Evolutionary conservation across 2,888 invertebrate species (phyloP), one percentile per base, ranked within the genome.

Genomic region (Nemotelus nigrinus): DNA sequence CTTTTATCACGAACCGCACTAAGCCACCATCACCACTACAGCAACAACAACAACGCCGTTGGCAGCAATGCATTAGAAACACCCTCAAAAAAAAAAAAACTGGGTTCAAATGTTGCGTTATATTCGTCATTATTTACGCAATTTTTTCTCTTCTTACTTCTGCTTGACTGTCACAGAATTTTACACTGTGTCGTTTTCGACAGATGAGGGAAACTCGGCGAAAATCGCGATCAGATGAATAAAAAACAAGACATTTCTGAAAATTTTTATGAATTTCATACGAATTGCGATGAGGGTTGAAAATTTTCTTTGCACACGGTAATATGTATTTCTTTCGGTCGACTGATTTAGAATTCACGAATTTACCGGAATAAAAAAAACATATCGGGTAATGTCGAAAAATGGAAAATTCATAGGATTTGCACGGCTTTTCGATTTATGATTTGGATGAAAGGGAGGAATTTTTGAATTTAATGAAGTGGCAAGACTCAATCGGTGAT

Each of bases 351-450:
- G 55, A 10, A 45, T 6, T 53, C 39, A n/a, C 43, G 70, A 53
- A 53, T 70, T 53, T 39, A 43, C n/a, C 5, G 50, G 43, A 10
- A 25, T 48, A 48, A 67, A 57, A 25, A 25, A 25, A 25, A 25
- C 25, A 25, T 25, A 25, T 1, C 25, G 25, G 25, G 25, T 25
- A 25, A 55, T 71, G 71, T 43, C 10, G 71, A 57, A 57, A 57
- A 71, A 71, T 71, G 71, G 55, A 55, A 71, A 71, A 71, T 71
- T 71, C 71, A 71, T 71, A 25, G 57, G 71, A 57, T 71, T 55
- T 71, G 55, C 43, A 63, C 63, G 55, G 57, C 71, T 55, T 71
- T 63, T 39, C 44, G 43, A 47, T 48, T 67, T 67, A 10, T 55
- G 71, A 70, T 25, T 25, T 25, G 70, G 55, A 71, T 45, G 57